Evolutionary conservation across 2,888 invertebrate species (phyloP).

Genomic region (Hirtodrosophila trivittata): DNA sequence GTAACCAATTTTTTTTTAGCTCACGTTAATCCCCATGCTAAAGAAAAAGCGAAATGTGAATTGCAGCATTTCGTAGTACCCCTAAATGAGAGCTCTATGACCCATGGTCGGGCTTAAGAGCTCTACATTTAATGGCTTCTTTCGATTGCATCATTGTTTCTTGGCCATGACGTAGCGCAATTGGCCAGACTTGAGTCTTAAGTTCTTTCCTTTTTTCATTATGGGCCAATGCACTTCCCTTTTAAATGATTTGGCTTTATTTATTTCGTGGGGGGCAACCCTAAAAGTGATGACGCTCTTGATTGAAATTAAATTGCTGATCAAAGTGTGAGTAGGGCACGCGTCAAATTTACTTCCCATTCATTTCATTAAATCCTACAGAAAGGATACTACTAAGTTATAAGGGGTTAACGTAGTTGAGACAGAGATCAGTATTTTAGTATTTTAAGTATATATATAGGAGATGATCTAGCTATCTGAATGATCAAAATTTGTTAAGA

Average conservation of each 20-base stretch:
- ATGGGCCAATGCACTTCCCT: slow-evolving; percentile 19
- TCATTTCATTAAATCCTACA: slow-evolving; percentile 2
- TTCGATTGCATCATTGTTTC: slow-evolving; percentile 12
- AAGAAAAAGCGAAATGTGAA: slow-evolving; percentile 25
- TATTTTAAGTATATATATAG: no score
- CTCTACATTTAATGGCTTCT: slow-evolving; percentile 26
- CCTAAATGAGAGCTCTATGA: slow-evolving; percentile 12
- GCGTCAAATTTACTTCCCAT: slow-evolving; percentile 29
- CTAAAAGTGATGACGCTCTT: slow-evolving; percentile 17
- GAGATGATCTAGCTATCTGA: no score
- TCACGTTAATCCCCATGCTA: slow-evolving; percentile 33
- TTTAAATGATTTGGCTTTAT: slow-evolving; percentile 22
- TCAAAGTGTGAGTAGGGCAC: slow-evolving; percentile 17
- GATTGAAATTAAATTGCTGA: slow-evolving; percentile 33
- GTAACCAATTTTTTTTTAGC: slow-evolving; percentile 26
- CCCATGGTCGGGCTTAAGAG: slow-evolving; percentile 32
- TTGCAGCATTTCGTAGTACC: slow-evolving; percentile 14
- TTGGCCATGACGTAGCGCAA: slow-evolving; percentile 38
- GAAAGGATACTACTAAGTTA: not conserved
- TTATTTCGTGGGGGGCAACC: slow-evolving; percentile 17
- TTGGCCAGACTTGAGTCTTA: slow-evolving; percentile 25
- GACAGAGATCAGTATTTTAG: no score
- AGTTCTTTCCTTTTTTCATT: not conserved
- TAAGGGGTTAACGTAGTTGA: no score
- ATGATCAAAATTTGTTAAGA: no score